Conservation (phyloP, 2,797 vertebrate species). For the Acanthurus lineatus region DNA sequence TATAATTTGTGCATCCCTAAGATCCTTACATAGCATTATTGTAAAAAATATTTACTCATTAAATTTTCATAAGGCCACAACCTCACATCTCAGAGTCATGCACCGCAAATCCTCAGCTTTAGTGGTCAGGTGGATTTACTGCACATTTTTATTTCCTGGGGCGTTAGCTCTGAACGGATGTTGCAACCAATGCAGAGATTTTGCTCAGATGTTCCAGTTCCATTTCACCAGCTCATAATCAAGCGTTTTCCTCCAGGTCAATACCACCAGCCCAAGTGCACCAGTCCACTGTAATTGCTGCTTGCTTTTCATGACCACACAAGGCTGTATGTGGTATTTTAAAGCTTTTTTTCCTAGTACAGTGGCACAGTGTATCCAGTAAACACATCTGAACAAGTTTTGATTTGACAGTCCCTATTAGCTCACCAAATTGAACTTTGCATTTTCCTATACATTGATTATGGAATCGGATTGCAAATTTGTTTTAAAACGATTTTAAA, state of each 20-base stretch:
- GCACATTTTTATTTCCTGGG: conserved; percentile 49
- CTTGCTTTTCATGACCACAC: conserved; percentile 37
- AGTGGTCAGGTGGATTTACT: conserved; percentile 40
- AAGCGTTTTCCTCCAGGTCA: conserved; percentile 47
- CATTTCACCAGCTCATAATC: conserved; percentile 55
- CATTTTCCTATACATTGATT: not conserved
- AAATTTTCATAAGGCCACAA: conserved; percentile 19
- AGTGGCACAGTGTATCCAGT: not conserved
- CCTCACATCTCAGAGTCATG: not conserved
- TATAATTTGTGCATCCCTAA: not conserved
- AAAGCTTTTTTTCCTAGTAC: conserved; percentile 22
- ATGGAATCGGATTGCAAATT: not conserved
- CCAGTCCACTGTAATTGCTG: conserved; percentile 43
- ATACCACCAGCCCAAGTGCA: conserved; percentile 46
- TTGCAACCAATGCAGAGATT: conserved; percentile 39
- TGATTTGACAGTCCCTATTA: not conserved
- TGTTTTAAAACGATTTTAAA: not conserved
- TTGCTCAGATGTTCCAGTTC: conserved; percentile 60
- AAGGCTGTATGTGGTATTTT: conserved; percentile 43
- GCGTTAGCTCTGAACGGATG: conserved; percentile 30
- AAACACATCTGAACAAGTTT: conserved; percentile 3
- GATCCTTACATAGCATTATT: not conserved
- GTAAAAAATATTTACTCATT: conserved; percentile 9
- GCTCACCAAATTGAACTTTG: not conserved
- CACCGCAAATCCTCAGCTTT: conserved; percentile 5